These are phyloP conservation scores for Ochropacha duplaris DNA, from an alignment of 2,888 invertebrate genomes.

Conservation along the genomic window DNA sequence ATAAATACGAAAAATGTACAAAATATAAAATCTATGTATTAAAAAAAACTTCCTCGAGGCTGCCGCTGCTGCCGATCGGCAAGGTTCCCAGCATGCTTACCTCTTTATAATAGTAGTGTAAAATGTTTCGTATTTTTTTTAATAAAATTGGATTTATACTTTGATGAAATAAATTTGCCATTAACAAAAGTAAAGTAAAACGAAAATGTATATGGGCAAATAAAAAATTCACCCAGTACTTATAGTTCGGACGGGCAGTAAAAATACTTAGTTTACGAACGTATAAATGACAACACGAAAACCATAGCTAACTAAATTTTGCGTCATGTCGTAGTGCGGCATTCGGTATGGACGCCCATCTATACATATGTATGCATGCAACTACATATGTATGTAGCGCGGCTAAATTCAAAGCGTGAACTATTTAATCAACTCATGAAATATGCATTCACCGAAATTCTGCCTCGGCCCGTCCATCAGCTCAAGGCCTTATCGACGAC, in stretches of 20 bases:
- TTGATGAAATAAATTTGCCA: no score
- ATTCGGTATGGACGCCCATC: slow-evolving; percentile 33
- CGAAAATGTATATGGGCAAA: neutral
- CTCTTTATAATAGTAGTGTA: no score
- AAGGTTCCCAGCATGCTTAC: no score
- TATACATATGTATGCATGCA: slow-evolving; percentile 45
- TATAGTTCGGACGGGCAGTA: neutral
- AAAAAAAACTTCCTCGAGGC: no score
- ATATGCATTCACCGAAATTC: slow-evolving; percentile 81
- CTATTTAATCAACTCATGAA: slow-evolving; percentile 82
- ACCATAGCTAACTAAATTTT: neutral
- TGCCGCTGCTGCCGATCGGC: no score
- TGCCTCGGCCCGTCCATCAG: slow-evolving; percentile 76
- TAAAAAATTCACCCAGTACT: neutral
- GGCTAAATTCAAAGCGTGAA: slow-evolving; percentile 72
- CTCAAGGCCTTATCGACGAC: slow-evolving; percentile 74
- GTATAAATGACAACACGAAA: neutral
- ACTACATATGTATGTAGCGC: slow-evolving; percentile 41
- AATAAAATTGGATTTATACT: no score
- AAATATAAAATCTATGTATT: no score
- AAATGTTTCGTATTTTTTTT: no score
- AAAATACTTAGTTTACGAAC: neutral
- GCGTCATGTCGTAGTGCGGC: slow-evolving; percentile 37
- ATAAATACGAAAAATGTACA: no score
- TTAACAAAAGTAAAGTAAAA: neutral